These are phyloP conservation scores for Philhelius pedissequus DNA, from an alignment of 2,888 invertebrate genomes.

Conservation along the genomic window DNA sequence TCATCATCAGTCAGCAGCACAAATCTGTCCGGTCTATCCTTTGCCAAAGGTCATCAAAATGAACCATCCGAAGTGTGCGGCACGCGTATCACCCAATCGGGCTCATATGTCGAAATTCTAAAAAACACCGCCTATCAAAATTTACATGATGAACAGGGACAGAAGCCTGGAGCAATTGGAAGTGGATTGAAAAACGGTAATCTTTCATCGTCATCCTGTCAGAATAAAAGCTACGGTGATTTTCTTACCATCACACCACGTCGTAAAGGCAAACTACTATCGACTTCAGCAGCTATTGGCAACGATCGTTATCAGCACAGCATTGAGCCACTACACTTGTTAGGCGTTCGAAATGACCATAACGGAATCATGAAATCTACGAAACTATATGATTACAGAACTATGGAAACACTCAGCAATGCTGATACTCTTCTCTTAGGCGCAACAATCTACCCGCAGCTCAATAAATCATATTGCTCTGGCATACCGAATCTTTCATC, in stretches of 20 bases:
- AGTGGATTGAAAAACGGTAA: conserved; percentile 21
- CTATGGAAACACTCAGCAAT: conserved; percentile 75
- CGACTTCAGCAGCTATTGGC: conserved; percentile 54
- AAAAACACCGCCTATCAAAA: conserved; percentile 69
- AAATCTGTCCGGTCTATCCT: conserved; percentile 75
- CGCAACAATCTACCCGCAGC: conserved; percentile 72
- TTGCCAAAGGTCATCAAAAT: conserved; percentile 73
- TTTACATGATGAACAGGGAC: conserved; percentile 21
- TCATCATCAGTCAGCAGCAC: conserved; percentile 73
- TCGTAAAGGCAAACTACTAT: conserved; percentile 72
- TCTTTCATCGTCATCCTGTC: conserved; percentile 66
- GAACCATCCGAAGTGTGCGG: conserved; percentile 70
- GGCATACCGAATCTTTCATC: conserved; percentile 51
- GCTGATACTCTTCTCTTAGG: conserved; percentile 76
- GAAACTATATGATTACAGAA: conserved; percentile 73
- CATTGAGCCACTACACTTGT: conserved; percentile 74
- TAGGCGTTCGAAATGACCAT: conserved; percentile 72
- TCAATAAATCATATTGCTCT: conserved; percentile 66
- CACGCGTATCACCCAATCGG: conserved; percentile 74
- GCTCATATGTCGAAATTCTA: conserved; percentile 76
- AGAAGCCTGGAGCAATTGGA: neutral
- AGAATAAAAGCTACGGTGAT: conserved; percentile 76
- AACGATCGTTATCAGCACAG: conserved; percentile 72
- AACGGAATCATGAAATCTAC: conserved; percentile 66
- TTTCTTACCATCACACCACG: conserved; percentile 75